Evolutionary conservation across 2,113 vertebrate species (phyloP).

Genomic region (Hippocampus comes): DNA sequence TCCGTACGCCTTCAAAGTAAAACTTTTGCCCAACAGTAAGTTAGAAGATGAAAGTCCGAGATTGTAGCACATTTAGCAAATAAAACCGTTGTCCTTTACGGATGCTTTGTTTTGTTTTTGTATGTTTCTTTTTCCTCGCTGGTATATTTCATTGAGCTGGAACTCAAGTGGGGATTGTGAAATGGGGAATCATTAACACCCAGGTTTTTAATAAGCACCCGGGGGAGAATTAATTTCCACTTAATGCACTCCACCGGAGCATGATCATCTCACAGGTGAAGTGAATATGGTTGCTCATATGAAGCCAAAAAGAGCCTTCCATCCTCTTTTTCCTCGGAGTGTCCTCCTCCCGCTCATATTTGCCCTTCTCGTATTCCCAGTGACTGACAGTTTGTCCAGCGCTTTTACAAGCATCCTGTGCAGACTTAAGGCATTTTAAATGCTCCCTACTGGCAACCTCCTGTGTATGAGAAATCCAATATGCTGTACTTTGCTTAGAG

Average conservation of each 20-base stretch:
- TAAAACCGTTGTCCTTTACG: no score
- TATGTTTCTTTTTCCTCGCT: conserved; percentile 2
- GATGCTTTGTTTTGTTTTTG: background rate
- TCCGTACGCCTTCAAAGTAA: no score
- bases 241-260: conserved; percentile 56
- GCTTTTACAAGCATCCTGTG: conserved; percentile 8
- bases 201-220: conserved; percentile 66
- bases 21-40: no score
- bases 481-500: conserved; percentile 29
- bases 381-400: conserved; percentile 29
- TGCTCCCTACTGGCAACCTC: conserved; percentile 22
- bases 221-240: conserved; percentile 71
- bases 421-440: conserved; percentile 28
- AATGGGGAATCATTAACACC: conserved; percentile 68
- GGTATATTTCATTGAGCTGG: conserved; percentile 20
- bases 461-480: conserved; percentile 50
- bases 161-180: conserved; percentile 46
- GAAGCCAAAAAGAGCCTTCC: conserved; percentile 9
- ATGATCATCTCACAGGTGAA: conserved; percentile 54
- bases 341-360: conserved; percentile 14
- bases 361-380: conserved; percentile 22
- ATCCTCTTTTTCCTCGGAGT: conserved; percentile 10
- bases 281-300: conserved; percentile 26
- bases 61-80: no score
- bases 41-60: no score